These are phyloP conservation scores for Pollimyrus isidori DNA, from an alignment of 2,113 vertebrate genomes.

Conservation along the genomic window DNA sequence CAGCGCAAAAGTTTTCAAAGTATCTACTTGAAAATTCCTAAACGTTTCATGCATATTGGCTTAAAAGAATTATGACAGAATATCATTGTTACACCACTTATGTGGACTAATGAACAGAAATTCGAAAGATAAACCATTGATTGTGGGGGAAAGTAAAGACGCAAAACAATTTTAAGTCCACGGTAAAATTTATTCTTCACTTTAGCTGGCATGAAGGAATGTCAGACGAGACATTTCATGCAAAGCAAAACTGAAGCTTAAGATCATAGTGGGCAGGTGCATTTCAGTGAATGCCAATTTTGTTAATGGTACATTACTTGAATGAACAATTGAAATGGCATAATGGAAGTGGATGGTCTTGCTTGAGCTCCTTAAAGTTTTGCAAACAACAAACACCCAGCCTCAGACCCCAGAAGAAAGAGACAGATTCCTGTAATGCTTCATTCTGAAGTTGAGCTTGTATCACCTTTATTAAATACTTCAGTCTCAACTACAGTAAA, in stretches of 20 bases:
- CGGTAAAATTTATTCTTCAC: background rate
- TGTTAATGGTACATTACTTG: background rate
- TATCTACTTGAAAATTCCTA: background rate
- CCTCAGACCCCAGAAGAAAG: background rate
- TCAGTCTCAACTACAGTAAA: constrained; percentile 56
- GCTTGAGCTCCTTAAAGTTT: background rate
- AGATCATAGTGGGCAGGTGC: background rate
- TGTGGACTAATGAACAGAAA: background rate
- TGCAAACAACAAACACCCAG: background rate
- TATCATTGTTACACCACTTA: background rate
- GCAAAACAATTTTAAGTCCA: background rate
- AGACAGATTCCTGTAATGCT: background rate
- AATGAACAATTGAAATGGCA: background rate
- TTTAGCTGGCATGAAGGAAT: background rate
- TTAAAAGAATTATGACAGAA: background rate
- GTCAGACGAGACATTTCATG: background rate
- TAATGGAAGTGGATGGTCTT: background rate
- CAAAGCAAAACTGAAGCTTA: background rate
- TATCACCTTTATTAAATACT: constrained; percentile 65
- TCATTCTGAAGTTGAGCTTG: constrained; percentile 39
- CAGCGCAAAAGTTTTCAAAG: background rate
- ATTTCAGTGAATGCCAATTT: background rate
- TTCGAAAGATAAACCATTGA: background rate
- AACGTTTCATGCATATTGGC: background rate
- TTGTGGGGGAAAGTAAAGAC: background rate